Percentiles rank a stretch among this genome's conserved stretches.
phyloP scores from a whole-genome alignment of 2,797 vertebrate species.

The Cossypha niveicapilla region DNA sequence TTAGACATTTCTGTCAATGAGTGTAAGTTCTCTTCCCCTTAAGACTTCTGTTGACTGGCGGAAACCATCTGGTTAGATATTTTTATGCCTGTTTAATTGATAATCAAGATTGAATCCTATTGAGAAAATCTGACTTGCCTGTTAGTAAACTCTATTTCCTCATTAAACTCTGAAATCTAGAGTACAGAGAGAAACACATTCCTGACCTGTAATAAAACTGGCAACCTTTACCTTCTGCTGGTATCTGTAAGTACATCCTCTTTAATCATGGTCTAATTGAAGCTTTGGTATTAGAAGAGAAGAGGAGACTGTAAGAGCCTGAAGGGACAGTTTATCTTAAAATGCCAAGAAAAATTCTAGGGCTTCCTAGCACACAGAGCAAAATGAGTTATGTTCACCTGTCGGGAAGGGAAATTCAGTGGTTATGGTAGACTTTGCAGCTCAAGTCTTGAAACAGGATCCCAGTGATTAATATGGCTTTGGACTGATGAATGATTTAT shows the following conservation, averaged over 20 bases:
- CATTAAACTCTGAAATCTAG: background rate
- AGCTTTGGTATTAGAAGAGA: background rate
- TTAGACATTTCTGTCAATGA: slow-evolving; percentile 39
- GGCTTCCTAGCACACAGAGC: background rate
- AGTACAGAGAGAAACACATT: background rate
- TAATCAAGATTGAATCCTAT: slow-evolving; percentile 56
- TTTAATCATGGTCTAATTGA: slow-evolving; percentile 47
- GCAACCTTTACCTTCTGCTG: background rate
- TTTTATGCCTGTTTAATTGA: slow-evolving; percentile 68
- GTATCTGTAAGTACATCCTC: background rate
- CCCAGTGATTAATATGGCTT: background rate
- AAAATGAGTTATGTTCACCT: slow-evolving; percentile 17
- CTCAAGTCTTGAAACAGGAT: background rate
- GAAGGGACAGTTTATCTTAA: slow-evolving; percentile 15
- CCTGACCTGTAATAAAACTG: slow-evolving; percentile 11
- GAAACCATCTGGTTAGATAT: slow-evolving; percentile 64
- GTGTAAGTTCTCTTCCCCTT: slow-evolving; percentile 17
- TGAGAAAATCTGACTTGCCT: slow-evolving; percentile 48
- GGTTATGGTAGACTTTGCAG: background rate
- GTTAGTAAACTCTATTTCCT: slow-evolving; percentile 35
- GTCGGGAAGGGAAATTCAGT: background rate
- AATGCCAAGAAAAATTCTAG: background rate
- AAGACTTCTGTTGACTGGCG: slow-evolving; percentile 48
- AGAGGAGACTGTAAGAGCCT: slow-evolving; percentile 10
- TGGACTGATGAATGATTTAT: slow-evolving; percentile 32